Evolutionary conservation across 2,113 vertebrate species (phyloP).

Genomic region (Thalassoma bifasciatum): DNA sequence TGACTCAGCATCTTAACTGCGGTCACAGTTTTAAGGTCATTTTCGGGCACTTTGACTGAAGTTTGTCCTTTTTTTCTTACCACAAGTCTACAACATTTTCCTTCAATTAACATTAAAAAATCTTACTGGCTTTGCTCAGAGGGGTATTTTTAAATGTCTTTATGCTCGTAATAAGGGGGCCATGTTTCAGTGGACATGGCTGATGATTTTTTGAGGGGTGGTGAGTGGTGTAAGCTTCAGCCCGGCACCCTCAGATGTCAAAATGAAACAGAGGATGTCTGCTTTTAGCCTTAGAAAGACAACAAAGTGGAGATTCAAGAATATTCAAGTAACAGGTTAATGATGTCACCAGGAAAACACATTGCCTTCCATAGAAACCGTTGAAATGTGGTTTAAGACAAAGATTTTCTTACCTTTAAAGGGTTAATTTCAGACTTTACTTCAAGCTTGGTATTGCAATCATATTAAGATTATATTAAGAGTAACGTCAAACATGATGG

Average conservation of each 20-base stretch:
- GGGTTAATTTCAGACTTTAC: too few species aligned
- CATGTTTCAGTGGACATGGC: background rate
- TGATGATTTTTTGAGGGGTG: background rate
- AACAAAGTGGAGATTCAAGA: too few species aligned
- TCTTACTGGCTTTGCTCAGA: background rate
- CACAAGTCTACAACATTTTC: constrained; percentile 8
- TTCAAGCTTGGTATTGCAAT: too few species aligned
- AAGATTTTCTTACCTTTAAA: too few species aligned
- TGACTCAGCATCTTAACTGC: constrained; percentile 32
- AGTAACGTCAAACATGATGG: too few species aligned
- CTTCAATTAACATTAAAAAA: constrained; percentile 18
- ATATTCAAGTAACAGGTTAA: background rate
- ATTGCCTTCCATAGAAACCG: background rate
- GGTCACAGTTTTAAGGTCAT: constrained; percentile 5
- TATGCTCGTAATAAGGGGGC: too few species aligned
- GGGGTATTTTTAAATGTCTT: too few species aligned
- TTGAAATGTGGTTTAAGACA: too few species aligned
- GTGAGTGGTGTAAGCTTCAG: background rate
- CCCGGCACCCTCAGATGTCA: too few species aligned
- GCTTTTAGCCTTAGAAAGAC: too few species aligned
- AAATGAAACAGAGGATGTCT: too few species aligned
- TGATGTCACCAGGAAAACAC: background rate
- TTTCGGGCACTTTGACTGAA: constrained; percentile 4
- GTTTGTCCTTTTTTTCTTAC: constrained; percentile 5
- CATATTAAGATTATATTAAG: too few species aligned